These are phyloP conservation scores for Heterodera schachtii DNA, from an alignment of 1,140 invertebrate species.

Conservation along the genomic window DNA sequence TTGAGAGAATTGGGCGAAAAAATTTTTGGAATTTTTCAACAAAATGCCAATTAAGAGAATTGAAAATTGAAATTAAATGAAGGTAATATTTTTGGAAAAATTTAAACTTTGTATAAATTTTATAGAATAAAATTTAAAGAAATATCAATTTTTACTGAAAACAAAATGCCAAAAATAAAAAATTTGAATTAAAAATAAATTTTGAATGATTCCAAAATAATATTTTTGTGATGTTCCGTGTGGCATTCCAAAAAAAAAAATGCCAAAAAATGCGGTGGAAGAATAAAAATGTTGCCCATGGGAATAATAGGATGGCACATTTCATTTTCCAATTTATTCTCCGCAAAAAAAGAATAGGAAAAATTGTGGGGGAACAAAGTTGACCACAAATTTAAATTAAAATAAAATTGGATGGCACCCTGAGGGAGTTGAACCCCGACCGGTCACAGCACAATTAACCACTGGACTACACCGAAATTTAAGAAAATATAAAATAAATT, in stretches of 20 bases:
- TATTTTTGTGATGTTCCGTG: neutral
- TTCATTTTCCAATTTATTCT: slow-evolving; percentile 18
- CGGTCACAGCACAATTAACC: no score
- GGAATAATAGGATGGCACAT: neutral
- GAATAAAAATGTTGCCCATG: slow-evolving; percentile 6
- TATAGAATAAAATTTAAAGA: no score
- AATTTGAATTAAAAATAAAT: neutral
- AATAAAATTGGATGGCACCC: slow-evolving; percentile 10
- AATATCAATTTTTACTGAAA: no score
- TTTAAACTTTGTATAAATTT: no score
- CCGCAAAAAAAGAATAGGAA: neutral
- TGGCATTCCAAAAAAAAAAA: neutral
- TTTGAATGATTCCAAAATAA: no score
- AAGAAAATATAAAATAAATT: no score
- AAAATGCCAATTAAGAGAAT: no score
- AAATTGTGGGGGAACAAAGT: neutral
- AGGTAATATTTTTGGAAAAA: no score
- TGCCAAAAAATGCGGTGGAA: neutral
- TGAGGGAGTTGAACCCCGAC: neutral
- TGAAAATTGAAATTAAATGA: no score
- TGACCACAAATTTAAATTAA: neutral
- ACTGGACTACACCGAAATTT: no score
- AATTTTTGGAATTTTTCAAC: no score
- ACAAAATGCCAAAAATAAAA: neutral
- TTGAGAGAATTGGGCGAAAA: neutral